Conservation (phyloP, 2,113 vertebrate species). For the Oceanodroma tethys region DNA sequence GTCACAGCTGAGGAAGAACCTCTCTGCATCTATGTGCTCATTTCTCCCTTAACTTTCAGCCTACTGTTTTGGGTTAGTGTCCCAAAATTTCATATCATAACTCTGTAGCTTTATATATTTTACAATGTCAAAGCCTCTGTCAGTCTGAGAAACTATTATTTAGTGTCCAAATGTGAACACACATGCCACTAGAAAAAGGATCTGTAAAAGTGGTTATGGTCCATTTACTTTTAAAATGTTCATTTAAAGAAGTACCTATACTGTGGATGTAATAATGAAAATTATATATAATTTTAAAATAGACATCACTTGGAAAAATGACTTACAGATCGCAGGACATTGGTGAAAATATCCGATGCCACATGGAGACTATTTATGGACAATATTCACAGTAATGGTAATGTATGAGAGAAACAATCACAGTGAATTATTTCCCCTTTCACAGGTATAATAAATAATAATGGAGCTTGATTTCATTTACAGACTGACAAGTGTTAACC, state of each 20-base stretch:
- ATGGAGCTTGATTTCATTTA: background rate
- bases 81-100: background rate
- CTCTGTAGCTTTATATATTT: background rate
- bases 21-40: background rate
- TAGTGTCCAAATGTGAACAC: background rate
- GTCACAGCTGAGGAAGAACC: background rate
- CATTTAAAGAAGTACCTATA: background rate
- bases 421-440: constrained; percentile 2
- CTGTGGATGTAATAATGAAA: background rate
- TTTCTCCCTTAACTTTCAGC: background rate
- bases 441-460: background rate
- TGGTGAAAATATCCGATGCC: constrained; percentile 2
- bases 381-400: background rate
- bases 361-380: constrained; percentile 50
- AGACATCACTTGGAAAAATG: constrained; percentile 27
- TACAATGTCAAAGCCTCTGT: background rate
- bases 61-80: background rate
- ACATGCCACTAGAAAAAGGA: background rate
- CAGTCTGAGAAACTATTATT: background rate
- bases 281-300: constrained; percentile 12
- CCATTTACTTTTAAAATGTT: background rate
- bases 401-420: constrained; percentile 3
- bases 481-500: background rate
- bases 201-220: background rate
- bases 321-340: constrained; percentile 10